Conservation (phyloP, 2,113 vertebrate species). For the Nerophis ophidion region DNA sequence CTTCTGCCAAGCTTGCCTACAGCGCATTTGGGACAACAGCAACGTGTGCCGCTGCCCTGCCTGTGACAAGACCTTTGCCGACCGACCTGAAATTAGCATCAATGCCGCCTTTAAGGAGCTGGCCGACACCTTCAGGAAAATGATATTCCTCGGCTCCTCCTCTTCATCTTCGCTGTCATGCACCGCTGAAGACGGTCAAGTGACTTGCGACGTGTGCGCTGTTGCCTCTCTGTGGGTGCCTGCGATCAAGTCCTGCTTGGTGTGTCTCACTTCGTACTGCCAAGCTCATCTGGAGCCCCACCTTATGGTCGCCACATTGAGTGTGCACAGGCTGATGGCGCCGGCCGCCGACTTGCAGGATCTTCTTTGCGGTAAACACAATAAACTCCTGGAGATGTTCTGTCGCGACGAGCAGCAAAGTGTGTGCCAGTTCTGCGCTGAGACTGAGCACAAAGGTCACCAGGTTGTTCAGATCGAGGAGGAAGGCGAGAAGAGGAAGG, state of each 20-base stretch:
- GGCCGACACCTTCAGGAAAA: slow-evolving; percentile 37
- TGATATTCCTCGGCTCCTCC: neutral
- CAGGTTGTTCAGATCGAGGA: slow-evolving; percentile 76
- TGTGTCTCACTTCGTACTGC: slow-evolving; percentile 88
- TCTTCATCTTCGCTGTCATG: neutral
- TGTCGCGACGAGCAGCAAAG: slow-evolving; percentile 83
- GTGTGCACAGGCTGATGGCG: slow-evolving; percentile 79
- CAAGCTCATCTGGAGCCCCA: slow-evolving; percentile 84
- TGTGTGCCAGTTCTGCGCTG: slow-evolving; percentile 87
- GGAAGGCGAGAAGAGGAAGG: slow-evolving; percentile 80
- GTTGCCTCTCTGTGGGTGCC: slow-evolving; percentile 69
- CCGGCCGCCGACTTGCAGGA: slow-evolving; percentile 81
- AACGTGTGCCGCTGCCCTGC: slow-evolving; percentile 42
- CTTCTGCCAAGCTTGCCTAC: slow-evolving; percentile 61
- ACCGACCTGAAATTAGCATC: slow-evolving; percentile 50
- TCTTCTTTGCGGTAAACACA: slow-evolving; percentile 79
- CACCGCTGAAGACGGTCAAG: slow-evolving; percentile 63
- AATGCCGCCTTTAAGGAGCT: slow-evolving; percentile 62
- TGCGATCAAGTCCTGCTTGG: slow-evolving; percentile 84
- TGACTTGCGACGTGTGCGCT: slow-evolving; percentile 83
- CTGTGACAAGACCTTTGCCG: slow-evolving; percentile 36
- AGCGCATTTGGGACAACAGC: slow-evolving; percentile 35
- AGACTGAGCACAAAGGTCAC: slow-evolving; percentile 85
- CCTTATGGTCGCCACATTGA: slow-evolving; percentile 76
- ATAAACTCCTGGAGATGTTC: slow-evolving; percentile 88